Base-by-base conservation (phyloP, 2,888 invertebrate species). In the Euspilapteryx auroguttella region DNA sequence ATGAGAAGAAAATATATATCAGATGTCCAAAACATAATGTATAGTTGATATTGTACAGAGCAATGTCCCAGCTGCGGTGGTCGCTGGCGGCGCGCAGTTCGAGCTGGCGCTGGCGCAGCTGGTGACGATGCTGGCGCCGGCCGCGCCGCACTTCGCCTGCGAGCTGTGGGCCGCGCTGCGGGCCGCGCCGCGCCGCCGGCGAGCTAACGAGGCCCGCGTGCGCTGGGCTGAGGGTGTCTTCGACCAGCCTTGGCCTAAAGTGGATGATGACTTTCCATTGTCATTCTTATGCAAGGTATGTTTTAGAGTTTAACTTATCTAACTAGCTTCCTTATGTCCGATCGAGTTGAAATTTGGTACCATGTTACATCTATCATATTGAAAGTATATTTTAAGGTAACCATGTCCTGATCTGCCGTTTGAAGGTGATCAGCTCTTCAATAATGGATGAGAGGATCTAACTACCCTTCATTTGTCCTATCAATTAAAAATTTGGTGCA, bases 121-220 rank as follows among this genome's bases (percentile, higher is more conserved):
- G 44, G 80, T 96, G 29, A 86, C 94, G 36, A 86, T 94, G 83
- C 49, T 95, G 22, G 83, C 92, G 3, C 95, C 96, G 0, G 80
- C 95, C 48, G 88, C 90, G 1, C 97, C 97, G 0, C 89, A 93
- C 62, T 94, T 94, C 59, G 86, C 92, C 17, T 89, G 89, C 0
- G 95, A 96, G 58, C 63, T 96, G 10, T 97, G 96, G 96, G 78
- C 82, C 12, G 91, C 87, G 27, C 85, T 91, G 44, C 63, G 78
- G 20, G 78, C 80, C 1, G 83, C 83, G 2, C 82, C 84, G 3
- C 73, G 83, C 40, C 78, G 81, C 38, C 43, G 82, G 9, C 77
- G 77, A 44, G 38, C 38, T 1, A 34, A 47, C 31, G 54, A 68
- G 3, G 45, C 52, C 7, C 77, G 82, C 38, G 77, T 90, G 26